Conservation (phyloP, 2,113 vertebrate genomes). For the Phrynocephalus versicolor region DNA sequence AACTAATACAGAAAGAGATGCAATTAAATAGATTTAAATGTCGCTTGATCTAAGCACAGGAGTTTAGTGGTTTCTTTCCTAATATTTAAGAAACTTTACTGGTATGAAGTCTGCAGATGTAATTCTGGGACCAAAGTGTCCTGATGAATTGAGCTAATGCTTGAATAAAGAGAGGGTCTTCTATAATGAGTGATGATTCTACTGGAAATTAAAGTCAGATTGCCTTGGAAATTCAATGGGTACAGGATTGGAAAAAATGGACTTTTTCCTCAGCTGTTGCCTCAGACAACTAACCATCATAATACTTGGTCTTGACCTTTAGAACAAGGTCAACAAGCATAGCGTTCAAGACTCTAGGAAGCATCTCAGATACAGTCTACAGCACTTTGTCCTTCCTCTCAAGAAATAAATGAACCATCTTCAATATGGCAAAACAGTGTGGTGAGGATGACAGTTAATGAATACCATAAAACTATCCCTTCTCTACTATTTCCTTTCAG, state of each 20-base stretch:
- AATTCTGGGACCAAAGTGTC: conserved; percentile 12
- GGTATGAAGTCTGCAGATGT: conserved; percentile 35
- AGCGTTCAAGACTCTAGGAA: not conserved
- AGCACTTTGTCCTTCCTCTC: not conserved
- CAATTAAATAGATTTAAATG: conserved; percentile 55
- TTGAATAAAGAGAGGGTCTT: not conserved
- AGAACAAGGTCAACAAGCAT: not conserved
- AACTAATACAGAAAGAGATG: conserved; percentile 49
- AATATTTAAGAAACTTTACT: conserved; percentile 38
- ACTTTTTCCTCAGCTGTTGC: not conserved
- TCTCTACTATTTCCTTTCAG: not conserved
- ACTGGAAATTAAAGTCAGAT: not conserved
- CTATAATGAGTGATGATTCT: not conserved
- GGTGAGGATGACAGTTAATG: no score
- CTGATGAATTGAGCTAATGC: conserved; percentile 18
- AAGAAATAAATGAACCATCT: not conserved
- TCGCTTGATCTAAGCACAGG: conserved; percentile 41
- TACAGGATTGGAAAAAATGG: not conserved
- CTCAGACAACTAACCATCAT: not conserved
- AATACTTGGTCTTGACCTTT: not conserved
- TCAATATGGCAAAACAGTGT: not conserved
- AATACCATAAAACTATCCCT: not conserved
- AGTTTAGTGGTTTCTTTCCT: conserved; percentile 14
- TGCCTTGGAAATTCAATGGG: not conserved
- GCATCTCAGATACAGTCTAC: not conserved